A percentile compares a stretch with the other conserved stretches of the same genome.
These are phyloP conservation scores for Ochotona princeps DNA, from an alignment of 2,113 vertebrate genomes.

Conservation along the genomic window DNA sequence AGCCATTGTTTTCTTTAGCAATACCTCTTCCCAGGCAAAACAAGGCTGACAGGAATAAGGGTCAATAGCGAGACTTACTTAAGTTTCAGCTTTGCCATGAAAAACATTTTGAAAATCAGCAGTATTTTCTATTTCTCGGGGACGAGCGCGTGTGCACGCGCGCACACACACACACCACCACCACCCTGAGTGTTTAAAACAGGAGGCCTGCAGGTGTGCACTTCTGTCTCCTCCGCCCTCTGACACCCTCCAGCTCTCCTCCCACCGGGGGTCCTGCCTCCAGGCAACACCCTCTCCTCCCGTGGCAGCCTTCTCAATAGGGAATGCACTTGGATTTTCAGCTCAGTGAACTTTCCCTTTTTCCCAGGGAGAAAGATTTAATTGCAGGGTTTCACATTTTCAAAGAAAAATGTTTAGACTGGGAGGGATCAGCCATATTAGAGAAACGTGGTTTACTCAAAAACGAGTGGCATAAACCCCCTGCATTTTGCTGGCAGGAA, in stretches of 20 bases:
- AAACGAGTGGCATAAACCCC: slow-evolving; percentile 57
- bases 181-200: background rate
- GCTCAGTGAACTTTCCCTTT: slow-evolving; percentile 47
- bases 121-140: background rate
- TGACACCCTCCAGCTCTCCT: background rate
- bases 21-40: slow-evolving; percentile 5
- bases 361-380: slow-evolving; percentile 57
- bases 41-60: background rate
- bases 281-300: background rate
- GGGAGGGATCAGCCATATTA: slow-evolving; percentile 64
- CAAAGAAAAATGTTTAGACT: slow-evolving; percentile 78
- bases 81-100: background rate
- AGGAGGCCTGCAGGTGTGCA: background rate
- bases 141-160: background rate
- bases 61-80: background rate
- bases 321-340: slow-evolving; percentile 40
- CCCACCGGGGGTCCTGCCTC: background rate
- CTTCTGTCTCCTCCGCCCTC: background rate
- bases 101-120: background rate
- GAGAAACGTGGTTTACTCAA: slow-evolving; percentile 61
- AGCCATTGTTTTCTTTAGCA: slow-evolving; percentile 33
- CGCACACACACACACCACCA: background rate
- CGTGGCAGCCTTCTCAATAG: slow-evolving; percentile 7
- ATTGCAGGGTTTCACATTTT: slow-evolving; percentile 69
- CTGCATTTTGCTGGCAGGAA: slow-evolving; percentile 52